Percentiles rank a stretch among this genome's conserved stretches.
These are phyloP conservation scores for Thereuonema tuberculata DNA, from an alignment of 1,140 invertebrate genomes.

Conservation along the genomic window DNA sequence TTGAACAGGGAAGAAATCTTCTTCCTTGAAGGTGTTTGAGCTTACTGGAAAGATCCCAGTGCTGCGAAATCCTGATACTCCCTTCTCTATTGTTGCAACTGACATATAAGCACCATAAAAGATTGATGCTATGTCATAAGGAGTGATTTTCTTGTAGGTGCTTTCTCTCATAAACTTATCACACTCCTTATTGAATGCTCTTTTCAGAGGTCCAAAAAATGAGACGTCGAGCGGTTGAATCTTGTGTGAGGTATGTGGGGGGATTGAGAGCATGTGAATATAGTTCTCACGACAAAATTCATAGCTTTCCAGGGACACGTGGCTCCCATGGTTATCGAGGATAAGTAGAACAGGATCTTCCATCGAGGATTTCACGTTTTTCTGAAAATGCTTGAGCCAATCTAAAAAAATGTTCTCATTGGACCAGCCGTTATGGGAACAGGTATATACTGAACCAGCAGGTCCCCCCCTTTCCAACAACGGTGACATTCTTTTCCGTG, in stretches of 20 bases:
- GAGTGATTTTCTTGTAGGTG: constrained; percentile 1
- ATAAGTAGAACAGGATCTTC: background rate
- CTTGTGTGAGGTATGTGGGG: background rate
- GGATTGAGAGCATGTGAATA: background rate
- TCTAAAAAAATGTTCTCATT: background rate
- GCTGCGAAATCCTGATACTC: constrained; percentile 28
- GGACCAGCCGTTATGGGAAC: background rate
- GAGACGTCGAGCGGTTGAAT: background rate
- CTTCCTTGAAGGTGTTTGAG: constrained; percentile 26
- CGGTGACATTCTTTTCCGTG: background rate
- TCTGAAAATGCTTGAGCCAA: background rate
- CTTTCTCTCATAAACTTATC: constrained; percentile 2
- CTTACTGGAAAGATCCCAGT: constrained; percentile 29
- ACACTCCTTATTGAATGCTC: constrained; percentile 3
- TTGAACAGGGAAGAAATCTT: constrained; percentile 26
- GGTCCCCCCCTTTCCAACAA: background rate
- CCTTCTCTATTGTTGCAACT: constrained; percentile 27
- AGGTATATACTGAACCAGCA: background rate
- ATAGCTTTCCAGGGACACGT: background rate
- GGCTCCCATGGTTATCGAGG: background rate
- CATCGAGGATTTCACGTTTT: background rate
- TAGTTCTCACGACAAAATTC: background rate
- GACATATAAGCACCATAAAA: constrained; percentile 20
- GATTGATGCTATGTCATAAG: background rate
- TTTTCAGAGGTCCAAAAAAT: background rate